Evolutionary conservation across 2,113 vertebrate genomes (phyloP).

Genomic region (Gavia stellata): DNA sequence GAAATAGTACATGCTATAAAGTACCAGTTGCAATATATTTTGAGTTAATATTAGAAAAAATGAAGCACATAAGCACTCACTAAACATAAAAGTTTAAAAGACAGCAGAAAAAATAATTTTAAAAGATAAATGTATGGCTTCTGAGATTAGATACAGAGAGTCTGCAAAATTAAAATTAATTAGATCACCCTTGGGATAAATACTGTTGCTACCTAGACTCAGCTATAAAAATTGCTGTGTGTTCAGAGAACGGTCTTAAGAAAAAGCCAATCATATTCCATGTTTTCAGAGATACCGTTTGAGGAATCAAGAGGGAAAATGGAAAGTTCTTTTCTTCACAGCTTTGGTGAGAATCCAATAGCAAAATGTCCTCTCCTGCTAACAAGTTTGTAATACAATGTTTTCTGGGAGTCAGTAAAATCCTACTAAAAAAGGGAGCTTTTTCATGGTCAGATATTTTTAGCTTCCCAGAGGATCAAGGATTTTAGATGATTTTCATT

Average conservation of each 20-base stretch:
- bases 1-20: neutral
- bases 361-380: neutral
- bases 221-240: neutral
- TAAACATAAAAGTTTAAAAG: neutral
- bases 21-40: neutral
- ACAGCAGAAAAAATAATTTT: neutral
- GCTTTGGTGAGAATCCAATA: neutral
- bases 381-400: neutral
- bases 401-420: neutral
- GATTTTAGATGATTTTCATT: neutral
- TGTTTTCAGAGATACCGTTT: neutral
- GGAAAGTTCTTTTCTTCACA: neutral
- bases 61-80: neutral
- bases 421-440: neutral
- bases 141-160: neutral
- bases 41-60: neutral
- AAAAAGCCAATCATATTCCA: neutral
- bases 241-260: neutral
- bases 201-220: neutral
- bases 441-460: neutral
- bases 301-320: neutral
- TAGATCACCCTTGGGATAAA: neutral
- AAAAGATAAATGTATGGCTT: neutral
- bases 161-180: neutral
- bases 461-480: neutral